Evolutionary conservation across 1,140 invertebrate genomes (phyloP), one percentile per base, ranked within the genome.

Genomic region (Neuroterus valhalla): DNA sequence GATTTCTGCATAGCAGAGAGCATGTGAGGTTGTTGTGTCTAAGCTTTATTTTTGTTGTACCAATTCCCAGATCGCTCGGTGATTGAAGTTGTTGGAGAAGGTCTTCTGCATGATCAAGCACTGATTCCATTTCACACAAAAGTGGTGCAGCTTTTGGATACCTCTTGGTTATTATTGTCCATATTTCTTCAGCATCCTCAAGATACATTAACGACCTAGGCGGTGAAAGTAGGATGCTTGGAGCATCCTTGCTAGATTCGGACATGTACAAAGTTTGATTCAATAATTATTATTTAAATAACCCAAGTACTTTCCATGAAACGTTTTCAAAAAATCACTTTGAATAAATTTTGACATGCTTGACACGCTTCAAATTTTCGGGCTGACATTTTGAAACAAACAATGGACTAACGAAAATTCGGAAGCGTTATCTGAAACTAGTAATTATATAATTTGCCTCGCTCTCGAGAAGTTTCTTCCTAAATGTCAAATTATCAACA

Each of bases 111-210:
- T 79, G 74, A 21, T 85, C 76, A 43, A 87, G 79, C n/a, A 80
- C 78, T 8, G 72, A 68, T 62, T 87, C 85, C 82, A 87, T 83
- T 31, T 86, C 84, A 44, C 80, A 81, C 8, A 87, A 71, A 26
- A 86, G 76, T 1, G 82, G 81, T 15, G 84, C 85, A 68, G 81
- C 81, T 14, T 85, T 83, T 17, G 85, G 85, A 69, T 84, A 86
- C 78, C 82, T 77, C 23, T 79, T 75, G 1, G 23, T 76, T 62
- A 87, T 86, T 62, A 81, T 79, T 11, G 80, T 68, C 85, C 85
- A 87, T 11, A 82, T 74, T 3, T 78, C 48, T 5, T 85, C 81
- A 11, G 80, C 77, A 66, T 83, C 79, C 43, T 85, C 83, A 71
- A 77, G 48, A n/a, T 75, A 78, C 66, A 75, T 76, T 17, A 85